Base-by-base conservation (phyloP, 1,140 invertebrate species). In the Macrobrachium rosenbergii region DNA sequence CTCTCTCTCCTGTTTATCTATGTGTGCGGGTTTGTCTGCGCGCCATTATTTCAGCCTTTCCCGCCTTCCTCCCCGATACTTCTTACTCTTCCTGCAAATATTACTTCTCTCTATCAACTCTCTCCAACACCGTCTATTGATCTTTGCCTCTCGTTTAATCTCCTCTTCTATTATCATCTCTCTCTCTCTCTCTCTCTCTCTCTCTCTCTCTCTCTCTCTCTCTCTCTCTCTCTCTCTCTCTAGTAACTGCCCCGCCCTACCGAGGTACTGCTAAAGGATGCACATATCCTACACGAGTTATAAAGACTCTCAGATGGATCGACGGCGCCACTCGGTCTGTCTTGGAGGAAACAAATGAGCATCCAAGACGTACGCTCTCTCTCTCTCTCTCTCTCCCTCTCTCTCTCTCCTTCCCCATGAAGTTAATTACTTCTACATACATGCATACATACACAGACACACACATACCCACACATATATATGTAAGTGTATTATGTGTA, bases 341-440 rank as follows among this genome's bases (percentile, higher is more conserved):
- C 28, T 37, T 37, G 28, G 8, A 67, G 28, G 64, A 67, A 67
- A 23, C n/a, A 67, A 8, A 67, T 21, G 64, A 67, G 28, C 8
- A 67, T 21, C n/a, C 6, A 67, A 23, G 14, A 67, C 5, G 28
- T 21, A 67, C 8, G 7, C 67, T 5, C 10, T 72, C 67, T 72
- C 67, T 72, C 67, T 72, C 67, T 72, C 69, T 73, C 69, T 73
- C 69, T 64, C 69, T 73, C 69, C 21, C 69, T 73, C 69, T 52
- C 37, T 75, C 73, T 73, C 73, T 7, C 73, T 19, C 58, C 16
- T 21, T 37, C 69, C 16, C n/a, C 69, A 23, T 16, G 14, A 43
- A 75, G 37, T 23, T 17, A 0, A 19, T 19, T 37, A 8, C 73
- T 28, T 52, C 28, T 45, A 75, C 73, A 75, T 2, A 52, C 58